These are phyloP conservation scores for Oasisia sp. DNA, from an alignment of 2,888 invertebrate species.

Conservation along the genomic window DNA sequence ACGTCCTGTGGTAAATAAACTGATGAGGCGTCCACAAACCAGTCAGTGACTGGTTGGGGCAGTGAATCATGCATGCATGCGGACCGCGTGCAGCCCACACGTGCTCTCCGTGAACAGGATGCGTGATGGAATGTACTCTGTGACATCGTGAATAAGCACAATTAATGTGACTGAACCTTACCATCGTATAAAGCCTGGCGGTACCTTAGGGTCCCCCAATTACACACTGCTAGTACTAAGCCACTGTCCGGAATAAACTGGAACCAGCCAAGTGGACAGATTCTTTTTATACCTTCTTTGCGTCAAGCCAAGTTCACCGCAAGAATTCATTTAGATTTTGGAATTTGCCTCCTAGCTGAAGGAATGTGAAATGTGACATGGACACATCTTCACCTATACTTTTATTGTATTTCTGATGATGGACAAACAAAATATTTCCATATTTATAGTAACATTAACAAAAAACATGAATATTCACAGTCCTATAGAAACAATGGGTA, in stretches of 20 bases:
- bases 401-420: too few species aligned
- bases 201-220: neutral
- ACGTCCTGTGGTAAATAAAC: neutral
- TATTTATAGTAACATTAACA: too few species aligned
- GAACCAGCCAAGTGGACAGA: neutral
- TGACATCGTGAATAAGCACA: neutral
- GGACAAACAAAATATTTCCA: too few species aligned
- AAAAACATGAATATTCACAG: too few species aligned
- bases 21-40: neutral
- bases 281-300: neutral
- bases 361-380: neutral
- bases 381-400: too few species aligned
- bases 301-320: neutral
- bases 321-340: neutral
- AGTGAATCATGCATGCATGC: constrained; percentile 5
- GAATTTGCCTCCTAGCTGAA: neutral
- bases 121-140: neutral
- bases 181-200: too few species aligned
- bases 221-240: neutral
- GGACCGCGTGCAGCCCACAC: neutral
- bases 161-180: neutral
- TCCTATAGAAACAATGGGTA: too few species aligned
- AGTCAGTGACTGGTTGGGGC: neutral
- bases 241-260: neutral
- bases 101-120: neutral